A percentile compares a stretch with the other conserved stretches of the same genome.
These are phyloP conservation scores for Cotesia chilonis DNA, from an alignment of 1,140 invertebrate species.

Conservation along the genomic window DNA sequence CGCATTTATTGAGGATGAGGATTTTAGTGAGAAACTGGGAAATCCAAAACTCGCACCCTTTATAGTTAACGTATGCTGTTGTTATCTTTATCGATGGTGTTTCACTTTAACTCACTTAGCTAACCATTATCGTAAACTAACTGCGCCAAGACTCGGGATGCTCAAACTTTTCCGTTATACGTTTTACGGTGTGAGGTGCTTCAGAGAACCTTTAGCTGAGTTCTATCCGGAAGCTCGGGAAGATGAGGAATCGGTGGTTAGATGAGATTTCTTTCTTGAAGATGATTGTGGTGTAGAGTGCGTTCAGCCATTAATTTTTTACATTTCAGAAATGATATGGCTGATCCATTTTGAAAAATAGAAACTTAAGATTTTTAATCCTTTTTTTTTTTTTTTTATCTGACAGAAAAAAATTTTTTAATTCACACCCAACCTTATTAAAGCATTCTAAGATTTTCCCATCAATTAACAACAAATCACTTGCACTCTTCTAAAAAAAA, in stretches of 20 bases:
- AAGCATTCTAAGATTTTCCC: no score
- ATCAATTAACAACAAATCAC: no score
- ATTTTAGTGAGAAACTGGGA: constrained; percentile 16
- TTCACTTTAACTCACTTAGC: constrained; percentile 3
- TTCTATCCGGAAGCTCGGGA: constrained; percentile 44
- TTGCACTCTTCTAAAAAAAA: no score
- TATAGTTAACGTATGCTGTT: background rate
- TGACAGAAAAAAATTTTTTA: no score
- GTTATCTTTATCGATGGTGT: background rate
- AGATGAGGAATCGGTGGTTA: constrained; percentile 38
- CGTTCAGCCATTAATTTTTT: no score
- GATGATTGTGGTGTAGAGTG: constrained; percentile 7
- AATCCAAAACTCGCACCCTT: constrained; percentile 24
- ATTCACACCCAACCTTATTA: no score
- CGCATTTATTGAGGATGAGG: constrained; percentile 37
- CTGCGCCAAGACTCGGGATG: background rate
- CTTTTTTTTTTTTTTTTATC: no score
- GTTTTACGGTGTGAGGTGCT: background rate
- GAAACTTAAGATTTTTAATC: no score
- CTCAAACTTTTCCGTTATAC: background rate
- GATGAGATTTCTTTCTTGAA: background rate
- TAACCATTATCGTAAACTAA: background rate
- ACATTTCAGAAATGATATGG: no score
- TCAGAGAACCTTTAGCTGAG: background rate
- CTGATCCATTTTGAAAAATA: no score